Evolutionary conservation across 2,797 vertebrate species (phyloP), one percentile per base, ranked within the genome.

Genomic region (Carduelis carduelis): DNA sequence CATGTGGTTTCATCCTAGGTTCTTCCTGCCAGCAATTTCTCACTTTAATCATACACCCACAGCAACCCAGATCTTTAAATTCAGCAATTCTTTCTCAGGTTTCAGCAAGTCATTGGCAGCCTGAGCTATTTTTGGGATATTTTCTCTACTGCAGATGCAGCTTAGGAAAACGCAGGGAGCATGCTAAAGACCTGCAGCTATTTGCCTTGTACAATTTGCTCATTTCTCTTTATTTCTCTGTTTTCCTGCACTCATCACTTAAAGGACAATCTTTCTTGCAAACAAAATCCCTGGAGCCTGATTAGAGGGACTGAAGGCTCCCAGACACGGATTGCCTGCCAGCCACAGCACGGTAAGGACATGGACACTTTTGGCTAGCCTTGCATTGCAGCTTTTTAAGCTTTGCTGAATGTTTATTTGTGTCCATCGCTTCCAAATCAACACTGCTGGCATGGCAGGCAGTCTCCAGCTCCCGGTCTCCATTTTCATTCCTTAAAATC

Each of bases 101-200:
- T 98, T 98, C 98, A 97, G 98, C 89, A 94, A 97, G 96, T 96
- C 97, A 97, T 97, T 97, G 98, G 97, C 97, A 98, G 98, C 96
- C 97, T 96, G 98, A 96, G 98, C 98, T 98, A 97, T 98, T 98
- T 98, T 98, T 88, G 95, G 97, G 97, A 98, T 97, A 98, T 96
- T 98, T 98, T 97, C 96, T 97, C 95, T 97, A 97, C 97, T 98
- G 98, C 98, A 95, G 98, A 98, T 98, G 98, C 98, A 97, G 98
- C 98, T 98, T 95, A 90, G 87, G 97, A 97, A 96, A 97, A 98
- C 93, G 95, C 97, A 97, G 97, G 93, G 96, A 97, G 97, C 97
- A 98, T 97, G 97, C 96, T 97, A 97, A 98, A 97, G 97, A 98
- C 97, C 97, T 96, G 97, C 95, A 97, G 97, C 97, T 97, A 96